Conservation (phyloP, 92 coral and sea anemone species). For the Umimayanthus kanabou region DNA sequence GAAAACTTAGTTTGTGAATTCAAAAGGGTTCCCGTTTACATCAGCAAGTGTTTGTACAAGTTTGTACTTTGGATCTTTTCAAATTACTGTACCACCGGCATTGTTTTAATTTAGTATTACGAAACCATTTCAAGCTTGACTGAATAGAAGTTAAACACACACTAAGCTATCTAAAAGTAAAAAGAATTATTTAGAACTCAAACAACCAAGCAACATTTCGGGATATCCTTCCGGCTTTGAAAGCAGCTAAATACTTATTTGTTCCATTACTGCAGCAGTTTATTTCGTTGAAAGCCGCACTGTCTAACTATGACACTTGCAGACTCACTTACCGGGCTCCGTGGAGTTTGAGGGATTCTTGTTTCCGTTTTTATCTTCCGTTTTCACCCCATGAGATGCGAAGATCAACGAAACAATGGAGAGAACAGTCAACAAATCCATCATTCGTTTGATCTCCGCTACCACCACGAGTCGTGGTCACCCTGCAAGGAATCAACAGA, state of each 20-base stretch:
- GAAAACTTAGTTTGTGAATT: background rate
- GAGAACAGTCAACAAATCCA: conserved; percentile 26
- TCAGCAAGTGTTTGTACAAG: background rate
- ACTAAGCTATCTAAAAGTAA: background rate
- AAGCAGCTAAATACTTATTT: background rate
- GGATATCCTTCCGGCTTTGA: background rate
- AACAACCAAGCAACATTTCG: no score
- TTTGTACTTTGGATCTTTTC: background rate
- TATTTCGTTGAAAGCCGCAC: background rate
- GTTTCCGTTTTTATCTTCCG: conserved; percentile 1
- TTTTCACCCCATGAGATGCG: conserved; percentile 35
- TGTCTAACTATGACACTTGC: background rate
- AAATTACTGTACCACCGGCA: background rate
- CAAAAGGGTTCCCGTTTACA: background rate
- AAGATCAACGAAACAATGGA: conserved; percentile 30
- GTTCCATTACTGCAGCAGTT: background rate
- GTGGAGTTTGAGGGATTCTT: conserved; percentile 8
- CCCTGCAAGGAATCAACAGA: conserved; percentile 20
- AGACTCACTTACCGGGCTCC: conserved; percentile 13
- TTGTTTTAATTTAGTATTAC: background rate
- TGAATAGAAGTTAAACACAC: no score
- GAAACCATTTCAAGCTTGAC: conserved; percentile 38
- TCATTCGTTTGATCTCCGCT: conserved; percentile 31
- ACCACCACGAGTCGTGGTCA: conserved; percentile 43
- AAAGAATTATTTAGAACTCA: no score